These are phyloP conservation scores for Synergus itoensis DNA, from an alignment of 2,888 invertebrate species.

Conservation along the genomic window DNA sequence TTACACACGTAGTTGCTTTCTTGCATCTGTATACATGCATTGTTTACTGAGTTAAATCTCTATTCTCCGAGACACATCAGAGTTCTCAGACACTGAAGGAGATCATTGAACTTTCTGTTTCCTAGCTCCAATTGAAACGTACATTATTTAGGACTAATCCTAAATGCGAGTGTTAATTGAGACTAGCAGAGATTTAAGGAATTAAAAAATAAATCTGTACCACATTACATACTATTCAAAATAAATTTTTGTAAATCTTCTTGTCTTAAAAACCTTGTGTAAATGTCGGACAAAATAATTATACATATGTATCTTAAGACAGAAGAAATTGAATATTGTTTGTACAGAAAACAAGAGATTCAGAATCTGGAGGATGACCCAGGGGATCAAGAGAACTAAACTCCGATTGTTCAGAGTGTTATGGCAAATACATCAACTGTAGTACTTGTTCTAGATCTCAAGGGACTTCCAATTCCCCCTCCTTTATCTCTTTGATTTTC, in stretches of 20 bases:
- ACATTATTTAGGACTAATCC: neutral
- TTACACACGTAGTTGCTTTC: conserved; percentile 21
- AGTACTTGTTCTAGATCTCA: neutral
- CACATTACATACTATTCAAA: no score
- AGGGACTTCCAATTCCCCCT: neutral
- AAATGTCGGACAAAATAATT: neutral
- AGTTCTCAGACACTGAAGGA: conserved; percentile 14
- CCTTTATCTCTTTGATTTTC: neutral
- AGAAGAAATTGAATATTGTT: conserved; percentile 38
- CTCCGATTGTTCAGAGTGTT: conserved; percentile 58
- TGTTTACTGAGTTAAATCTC: conserved; percentile 13
- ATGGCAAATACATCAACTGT: conserved; percentile 49
- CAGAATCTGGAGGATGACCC: conserved; percentile 52
- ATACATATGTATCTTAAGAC: conserved; percentile 53
- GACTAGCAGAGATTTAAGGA: no score
- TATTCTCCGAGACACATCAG: neutral
- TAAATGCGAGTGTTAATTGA: no score
- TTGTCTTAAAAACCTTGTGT: no score
- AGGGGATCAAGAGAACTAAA: conserved; percentile 55
- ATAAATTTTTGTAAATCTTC: no score
- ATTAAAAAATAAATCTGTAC: no score
- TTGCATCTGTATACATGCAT: conserved; percentile 6
- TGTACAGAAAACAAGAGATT: conserved; percentile 40
- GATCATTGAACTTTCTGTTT: neutral
- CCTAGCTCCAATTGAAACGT: no score